Evolutionary conservation across 2,113 vertebrate genomes (phyloP).

Genomic region (Lasiurus cinereus): DNA sequence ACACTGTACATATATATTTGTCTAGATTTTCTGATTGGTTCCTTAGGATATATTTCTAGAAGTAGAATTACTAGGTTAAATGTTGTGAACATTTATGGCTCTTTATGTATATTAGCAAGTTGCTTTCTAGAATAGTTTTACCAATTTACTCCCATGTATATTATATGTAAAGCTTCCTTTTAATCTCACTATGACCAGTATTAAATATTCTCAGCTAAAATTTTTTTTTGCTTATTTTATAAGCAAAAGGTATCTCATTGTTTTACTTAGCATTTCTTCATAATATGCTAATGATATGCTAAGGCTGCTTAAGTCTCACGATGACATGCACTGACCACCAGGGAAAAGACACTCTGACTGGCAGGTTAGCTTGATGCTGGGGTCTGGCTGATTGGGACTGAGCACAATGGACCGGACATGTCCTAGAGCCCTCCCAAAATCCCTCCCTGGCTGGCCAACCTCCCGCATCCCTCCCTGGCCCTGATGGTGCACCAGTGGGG

Average conservation of each 20-base stretch:
- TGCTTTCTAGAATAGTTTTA: conserved; percentile 4
- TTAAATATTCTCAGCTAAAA: conserved; percentile 31
- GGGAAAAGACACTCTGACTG: too few relatives aligned
- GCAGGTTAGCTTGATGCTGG: too few relatives aligned
- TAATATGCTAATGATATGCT: too few relatives aligned
- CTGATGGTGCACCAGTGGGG: too few relatives aligned
- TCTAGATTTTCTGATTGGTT: conserved; percentile 1
- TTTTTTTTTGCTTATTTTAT: conserved; percentile 10
- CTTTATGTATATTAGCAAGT: not conserved
- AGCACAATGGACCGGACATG: too few relatives aligned
- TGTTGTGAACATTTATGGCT: not conserved
- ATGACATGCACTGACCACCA: too few relatives aligned
- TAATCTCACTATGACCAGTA: conserved; percentile 18
- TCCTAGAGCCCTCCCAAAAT: too few relatives aligned
- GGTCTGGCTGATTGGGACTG: too few relatives aligned
- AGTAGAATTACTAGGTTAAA: conserved; percentile 9
- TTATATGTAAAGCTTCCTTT: not conserved
- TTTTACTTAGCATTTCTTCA: conserved; percentile 2
- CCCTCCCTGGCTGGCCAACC: too few relatives aligned
- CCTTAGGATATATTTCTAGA: not conserved
- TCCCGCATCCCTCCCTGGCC: too few relatives aligned
- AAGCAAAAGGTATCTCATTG: not conserved
- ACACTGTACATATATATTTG: not conserved
- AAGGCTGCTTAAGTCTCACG: too few relatives aligned
- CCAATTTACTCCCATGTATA: not conserved